A percentile compares a stretch with the other conserved stretches of the same genome.
Evolutionary conservation across 2,888 invertebrate species (phyloP).

Genomic region (Mactromeris polynyma): DNA sequence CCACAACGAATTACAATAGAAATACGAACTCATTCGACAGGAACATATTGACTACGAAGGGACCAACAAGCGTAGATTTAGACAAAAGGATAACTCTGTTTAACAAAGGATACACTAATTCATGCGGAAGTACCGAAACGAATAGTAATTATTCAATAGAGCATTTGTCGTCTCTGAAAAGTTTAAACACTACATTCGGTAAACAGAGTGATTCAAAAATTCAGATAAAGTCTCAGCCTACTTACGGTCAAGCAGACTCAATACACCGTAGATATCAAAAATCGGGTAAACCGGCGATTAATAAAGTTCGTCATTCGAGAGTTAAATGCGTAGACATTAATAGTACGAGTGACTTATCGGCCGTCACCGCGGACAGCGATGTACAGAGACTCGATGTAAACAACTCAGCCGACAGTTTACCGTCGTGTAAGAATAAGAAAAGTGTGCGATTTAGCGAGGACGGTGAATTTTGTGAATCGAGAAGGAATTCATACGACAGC

Average conservation of each 20-base stretch:
- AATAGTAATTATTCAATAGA: background rate
- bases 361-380: constrained; percentile 2
- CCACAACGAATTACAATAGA: background rate
- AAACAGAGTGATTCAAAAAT: constrained; percentile 9
- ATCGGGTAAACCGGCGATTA: constrained; percentile 26
- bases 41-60: background rate
- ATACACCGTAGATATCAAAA: constrained; percentile 6
- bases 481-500: background rate
- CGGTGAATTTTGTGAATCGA: background rate
- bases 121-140: background rate
- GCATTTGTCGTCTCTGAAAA: background rate
- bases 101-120: background rate
- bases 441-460: constrained; percentile 28
- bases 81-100: background rate
- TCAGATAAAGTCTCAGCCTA: constrained; percentile 31
- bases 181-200: background rate
- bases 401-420: background rate
- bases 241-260: background rate
- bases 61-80: background rate
- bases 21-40: background rate
- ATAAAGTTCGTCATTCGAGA: constrained; percentile 16
- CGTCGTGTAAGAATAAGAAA: constrained; percentile 25
- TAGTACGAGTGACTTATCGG: background rate
- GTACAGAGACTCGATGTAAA: constrained; percentile 30
- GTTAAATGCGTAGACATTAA: constrained; percentile 38